Evolutionary conservation across 2,888 invertebrate genomes (phyloP), one percentile per base, ranked within the genome.

Genomic region (Perizoma flavofasciatum): DNA sequence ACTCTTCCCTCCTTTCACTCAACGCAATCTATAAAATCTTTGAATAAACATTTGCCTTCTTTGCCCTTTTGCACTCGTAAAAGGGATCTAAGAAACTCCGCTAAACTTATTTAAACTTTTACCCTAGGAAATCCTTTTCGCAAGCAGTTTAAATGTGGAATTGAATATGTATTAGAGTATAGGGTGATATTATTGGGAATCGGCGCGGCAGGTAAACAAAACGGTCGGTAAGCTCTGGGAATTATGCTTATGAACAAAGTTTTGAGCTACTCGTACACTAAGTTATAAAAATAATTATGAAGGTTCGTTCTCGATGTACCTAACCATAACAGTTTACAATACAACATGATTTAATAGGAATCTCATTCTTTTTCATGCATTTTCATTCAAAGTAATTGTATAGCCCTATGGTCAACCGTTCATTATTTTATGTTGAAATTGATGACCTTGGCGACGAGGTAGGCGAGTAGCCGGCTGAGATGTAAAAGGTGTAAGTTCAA

Each of bases 31-130:
- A 88, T 88, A 85, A 87, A 89, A 88, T 87, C 85, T 86, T 89
- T 86, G 88, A 89, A 89, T 89, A 90, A 90, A 90, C 89, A 89
- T 91, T 89, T 85, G 83, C 86, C 83, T 87, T 83, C 85, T 86
- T 83, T 85, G 87, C 88, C 89, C 88, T 89, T 89, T 88, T 83
- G 83, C 86, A 87, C 85, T 87, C 88, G 88, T 88, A 86, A 88
- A 90, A 89, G 88, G 89, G 87, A 85, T 85, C 82, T 85, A 78
- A 79, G 81, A 84, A 90, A 88, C 86, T 88, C 79, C 79, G 88
- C 86, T 87, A 90, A 91, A 91, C 89, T 91, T 91, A 86, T 90
- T 90, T 89, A 90, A 90, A 90, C 85, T 92, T 90, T 87, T 86
- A 86, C 89, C 84, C 85, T 85, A 85, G 86, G 82, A 89, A 90